phyloP scores from a whole-genome alignment of 2,888 invertebrate species.

The Patella caerulea region DNA sequence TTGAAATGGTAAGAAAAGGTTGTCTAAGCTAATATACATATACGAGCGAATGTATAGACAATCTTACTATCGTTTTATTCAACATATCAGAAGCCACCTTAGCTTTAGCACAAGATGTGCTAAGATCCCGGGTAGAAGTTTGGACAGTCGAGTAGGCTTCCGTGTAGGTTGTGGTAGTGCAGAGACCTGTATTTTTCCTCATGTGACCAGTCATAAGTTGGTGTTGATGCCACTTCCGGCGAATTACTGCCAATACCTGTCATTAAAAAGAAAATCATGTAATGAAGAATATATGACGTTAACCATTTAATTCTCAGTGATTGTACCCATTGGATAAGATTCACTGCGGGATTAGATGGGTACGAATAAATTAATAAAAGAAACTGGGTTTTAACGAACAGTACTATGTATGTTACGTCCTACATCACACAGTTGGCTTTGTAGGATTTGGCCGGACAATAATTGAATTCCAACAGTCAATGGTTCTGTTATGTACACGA shows the following conservation, averaged over 20 bases:
- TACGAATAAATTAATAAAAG: too few species aligned
- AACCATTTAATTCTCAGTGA: background rate
- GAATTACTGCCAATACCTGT: slow-evolving; percentile 58
- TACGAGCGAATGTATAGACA: too few species aligned
- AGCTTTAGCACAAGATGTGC: slow-evolving; percentile 17
- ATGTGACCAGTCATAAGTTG: slow-evolving; percentile 49
- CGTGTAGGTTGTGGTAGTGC: slow-evolving; percentile 36
- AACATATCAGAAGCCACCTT: slow-evolving; percentile 29
- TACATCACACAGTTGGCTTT: too few species aligned
- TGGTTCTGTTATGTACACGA: too few species aligned
- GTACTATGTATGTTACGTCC: too few species aligned
- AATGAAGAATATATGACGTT: background rate
- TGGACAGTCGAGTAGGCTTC: slow-evolving; percentile 41
- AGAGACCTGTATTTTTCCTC: slow-evolving; percentile 36
- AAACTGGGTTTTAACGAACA: too few species aligned
- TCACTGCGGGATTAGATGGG: too few species aligned
- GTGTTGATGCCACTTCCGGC: slow-evolving; percentile 63
- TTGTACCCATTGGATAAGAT: too few species aligned
- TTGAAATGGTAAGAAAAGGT: too few species aligned
- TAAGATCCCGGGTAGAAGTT: slow-evolving; percentile 32
- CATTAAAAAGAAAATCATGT: background rate
- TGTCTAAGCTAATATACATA: too few species aligned
- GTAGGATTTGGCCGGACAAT: too few species aligned
- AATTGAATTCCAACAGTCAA: too few species aligned
- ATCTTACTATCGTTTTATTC: slow-evolving; percentile 21